Conservation (phyloP, 2,113 vertebrate species). For the Gambusia affinis region DNA sequence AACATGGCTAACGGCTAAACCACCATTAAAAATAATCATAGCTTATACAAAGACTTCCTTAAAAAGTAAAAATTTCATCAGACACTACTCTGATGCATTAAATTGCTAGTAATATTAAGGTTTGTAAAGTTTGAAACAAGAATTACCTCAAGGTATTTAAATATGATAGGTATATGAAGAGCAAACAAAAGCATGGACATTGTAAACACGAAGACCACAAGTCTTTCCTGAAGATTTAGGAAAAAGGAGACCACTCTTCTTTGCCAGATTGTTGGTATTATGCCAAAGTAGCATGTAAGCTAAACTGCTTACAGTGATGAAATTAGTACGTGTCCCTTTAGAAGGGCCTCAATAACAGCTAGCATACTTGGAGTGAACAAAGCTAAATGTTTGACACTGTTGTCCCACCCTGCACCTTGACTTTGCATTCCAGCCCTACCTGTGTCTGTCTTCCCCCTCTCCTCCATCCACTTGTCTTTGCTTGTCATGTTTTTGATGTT, state of each 20-base stretch:
- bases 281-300: background rate
- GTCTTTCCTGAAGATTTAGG: background rate
- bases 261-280: too few species aligned
- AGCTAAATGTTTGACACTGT: conserved; percentile 56
- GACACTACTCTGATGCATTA: too few species aligned
- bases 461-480: conserved; percentile 46
- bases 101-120: too few species aligned
- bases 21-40: background rate
- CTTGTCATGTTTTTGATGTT: conserved; percentile 43
- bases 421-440: conserved; percentile 62
- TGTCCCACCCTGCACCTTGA: conserved; percentile 63
- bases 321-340: background rate
- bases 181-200: background rate
- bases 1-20: background rate
- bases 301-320: background rate
- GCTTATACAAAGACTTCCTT: too few species aligned
- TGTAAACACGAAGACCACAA: background rate
- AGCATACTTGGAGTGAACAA: conserved; percentile 7
- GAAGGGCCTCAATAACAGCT: background rate
- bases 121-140: too few species aligned
- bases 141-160: too few species aligned
- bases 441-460: conserved; percentile 39
- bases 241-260: too few species aligned
- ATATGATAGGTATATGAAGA: background rate
- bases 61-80: too few species aligned